Evolutionary conservation across 2,888 invertebrate genomes (phyloP), one percentile per base, ranked within the genome.

Genomic region (Eupithecia pulchellata): DNA sequence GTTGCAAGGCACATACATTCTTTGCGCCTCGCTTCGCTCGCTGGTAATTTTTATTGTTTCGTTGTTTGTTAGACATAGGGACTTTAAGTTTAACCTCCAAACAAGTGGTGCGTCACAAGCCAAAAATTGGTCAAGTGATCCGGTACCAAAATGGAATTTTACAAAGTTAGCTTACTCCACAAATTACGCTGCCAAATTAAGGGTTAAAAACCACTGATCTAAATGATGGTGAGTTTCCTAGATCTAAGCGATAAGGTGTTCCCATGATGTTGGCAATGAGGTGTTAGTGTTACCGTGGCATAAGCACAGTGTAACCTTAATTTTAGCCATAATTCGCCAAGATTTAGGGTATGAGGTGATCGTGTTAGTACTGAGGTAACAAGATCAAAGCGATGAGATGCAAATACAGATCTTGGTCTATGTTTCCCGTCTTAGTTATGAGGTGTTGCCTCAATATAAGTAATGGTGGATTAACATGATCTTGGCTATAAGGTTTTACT

Each of bases 301-400:
- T 36, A 2, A 36, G 36, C 11, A 4, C 1, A 1, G 17, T 17
- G 4, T 14, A 74, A 91, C 92, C 90, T 90, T 82, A 80, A 90
- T 86, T 72, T 88, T 90, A 5, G 90, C 80, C 63, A 91, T 86
- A 47, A 89, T n/a, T n/a, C n/a, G n/a, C n/a, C n/a, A n/a, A n/a
- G n/a, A n/a, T n/a, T n/a, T n/a, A n/a, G n/a, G n/a, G n/a, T n/a
- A n/a, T n/a, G n/a, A n/a, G n/a, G n/a, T n/a, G n/a, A n/a, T n/a
- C n/a, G n/a, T n/a, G n/a, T n/a, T n/a, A n/a, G n/a, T n/a, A n/a
- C n/a, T n/a, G n/a, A n/a, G n/a, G n/a, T n/a, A n/a, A n/a, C n/a
- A n/a, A n/a, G 78, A 75, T 85, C 88, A 86, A 88, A 86, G n/a
- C 0, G 82, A 70, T 0, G 85, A 74, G 6, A 66, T 71, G 32